phyloP scores from a whole-genome alignment of 2,113 vertebrate species.

The Notechis scutatus region DNA sequence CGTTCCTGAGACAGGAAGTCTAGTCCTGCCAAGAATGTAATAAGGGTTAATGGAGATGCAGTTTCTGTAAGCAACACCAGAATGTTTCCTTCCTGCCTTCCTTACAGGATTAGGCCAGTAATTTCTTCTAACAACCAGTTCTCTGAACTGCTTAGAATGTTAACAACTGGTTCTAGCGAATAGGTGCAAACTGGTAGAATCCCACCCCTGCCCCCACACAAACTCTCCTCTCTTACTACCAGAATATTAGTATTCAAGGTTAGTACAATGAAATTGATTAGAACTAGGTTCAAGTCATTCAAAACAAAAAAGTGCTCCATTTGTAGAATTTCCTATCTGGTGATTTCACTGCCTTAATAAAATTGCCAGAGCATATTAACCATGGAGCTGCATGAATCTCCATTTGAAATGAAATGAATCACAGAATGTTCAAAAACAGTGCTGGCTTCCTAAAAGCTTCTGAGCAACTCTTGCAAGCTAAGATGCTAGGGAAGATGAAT shows the following conservation, averaged over 20 bases:
- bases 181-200: no score
- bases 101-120: no score
- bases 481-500: background rate
- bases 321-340: background rate
- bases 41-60: no score
- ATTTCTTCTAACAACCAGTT: no score
- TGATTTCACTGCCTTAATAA: background rate
- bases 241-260: background rate
- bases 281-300: background rate
- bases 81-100: no score
- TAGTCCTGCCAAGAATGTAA: no score
- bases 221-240: background rate
- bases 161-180: no score
- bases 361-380: background rate
- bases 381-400: background rate
- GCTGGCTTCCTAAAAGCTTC: background rate
- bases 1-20: no score
- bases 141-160: no score
- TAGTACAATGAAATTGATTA: background rate
- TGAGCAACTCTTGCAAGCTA: background rate
- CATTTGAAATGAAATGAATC: background rate
- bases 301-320: background rate
- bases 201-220: background rate
- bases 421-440: background rate
- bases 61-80: no score